phyloP scores from a whole-genome alignment of 2,797 vertebrate species.

The Sciaenops ocellatus region DNA sequence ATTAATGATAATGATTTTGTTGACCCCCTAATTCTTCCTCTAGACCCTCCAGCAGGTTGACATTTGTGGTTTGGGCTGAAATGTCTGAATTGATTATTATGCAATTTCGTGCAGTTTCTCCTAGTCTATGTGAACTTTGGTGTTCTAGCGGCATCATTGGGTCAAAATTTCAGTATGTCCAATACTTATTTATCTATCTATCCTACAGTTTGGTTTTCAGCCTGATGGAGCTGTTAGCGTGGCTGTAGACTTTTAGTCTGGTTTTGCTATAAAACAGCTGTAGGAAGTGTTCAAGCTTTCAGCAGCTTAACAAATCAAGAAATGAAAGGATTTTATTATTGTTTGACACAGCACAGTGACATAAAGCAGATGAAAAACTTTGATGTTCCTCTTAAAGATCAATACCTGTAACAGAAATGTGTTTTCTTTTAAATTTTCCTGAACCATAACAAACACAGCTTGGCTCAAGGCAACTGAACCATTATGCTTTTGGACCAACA shows the following conservation, averaged over 20 bases:
- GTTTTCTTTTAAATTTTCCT: conserved; percentile 4
- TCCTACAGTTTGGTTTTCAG: not conserved
- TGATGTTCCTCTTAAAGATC: conserved; percentile 5
- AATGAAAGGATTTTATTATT: not conserved
- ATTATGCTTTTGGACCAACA: not conserved
- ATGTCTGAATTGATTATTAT: not conserved
- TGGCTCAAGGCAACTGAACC: conserved; percentile 10
- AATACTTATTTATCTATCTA: not conserved
- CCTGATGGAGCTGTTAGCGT: not conserved
- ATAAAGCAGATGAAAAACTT: conserved; percentile 16
- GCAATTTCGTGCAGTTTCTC: not conserved
- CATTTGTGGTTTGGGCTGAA: not conserved
- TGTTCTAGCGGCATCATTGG: not conserved
- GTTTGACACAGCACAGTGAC: conserved; percentile 12
- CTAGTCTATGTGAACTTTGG: not conserved
- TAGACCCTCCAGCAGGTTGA: not conserved
- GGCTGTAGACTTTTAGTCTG: not conserved
- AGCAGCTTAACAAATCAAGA: conserved; percentile 17
- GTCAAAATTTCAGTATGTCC: not conserved
- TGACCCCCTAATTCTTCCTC: not conserved
- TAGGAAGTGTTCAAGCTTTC: not conserved
- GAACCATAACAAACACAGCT: conserved; percentile 3
- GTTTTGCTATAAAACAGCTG: conserved; percentile 8
- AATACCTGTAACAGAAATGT: conserved; percentile 20
- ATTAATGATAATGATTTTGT: not conserved